Base-by-base conservation (phyloP, 2,113 vertebrate genomes). In the Dipodomys spectabilis region DNA sequence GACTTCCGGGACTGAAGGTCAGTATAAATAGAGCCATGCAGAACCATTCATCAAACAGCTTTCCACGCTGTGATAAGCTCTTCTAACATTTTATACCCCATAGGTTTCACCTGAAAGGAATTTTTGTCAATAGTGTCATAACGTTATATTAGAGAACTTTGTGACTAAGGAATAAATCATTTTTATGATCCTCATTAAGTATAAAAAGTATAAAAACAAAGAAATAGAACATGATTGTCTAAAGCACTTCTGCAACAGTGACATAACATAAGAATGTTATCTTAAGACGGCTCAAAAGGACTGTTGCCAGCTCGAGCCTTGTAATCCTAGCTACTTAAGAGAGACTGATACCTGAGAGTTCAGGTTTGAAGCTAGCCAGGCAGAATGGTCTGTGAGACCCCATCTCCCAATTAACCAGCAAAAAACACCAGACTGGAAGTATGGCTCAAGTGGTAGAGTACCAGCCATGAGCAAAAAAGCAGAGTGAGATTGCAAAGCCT, bases 1-100 rank as follows among this genome's bases (percentile, higher is more conserved):
- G 99, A 98, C 92, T 96, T 67, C 98, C 98, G 25, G 99, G 99
- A 67, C 97, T 95, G 82, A 99, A 99, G 99, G 99, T 99, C 96
- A 96, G 99, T 98, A 68, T 30, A 90, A 71, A 72, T 45, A 86
- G 96, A 97, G 91, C 18, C 6, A n/a, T 85, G 28, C 25, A 74
- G 65, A 39, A 39, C 64, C 45, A 69, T 67, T 45, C 10, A 3
- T 72, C 39, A 32, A 12, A 6, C 32, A 65, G 27, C 7, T 90
- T 81, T 88, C 67, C 64, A n/a, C 25, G n/a, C 15, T 20, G 64
- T 49, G 16, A 2, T 81, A 88, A 88, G 20, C 57, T 73, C 2
- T 69, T 89, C 28, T 7, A 6, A 23, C 74, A 74, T 88, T n/a
- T 65, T 27, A 60, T 60, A 25, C 67, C n/a, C 15, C 32, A 32